Evolutionary conservation across 2,888 invertebrate genomes (phyloP).

Genomic region (Troglohyphantes excavatus): DNA sequence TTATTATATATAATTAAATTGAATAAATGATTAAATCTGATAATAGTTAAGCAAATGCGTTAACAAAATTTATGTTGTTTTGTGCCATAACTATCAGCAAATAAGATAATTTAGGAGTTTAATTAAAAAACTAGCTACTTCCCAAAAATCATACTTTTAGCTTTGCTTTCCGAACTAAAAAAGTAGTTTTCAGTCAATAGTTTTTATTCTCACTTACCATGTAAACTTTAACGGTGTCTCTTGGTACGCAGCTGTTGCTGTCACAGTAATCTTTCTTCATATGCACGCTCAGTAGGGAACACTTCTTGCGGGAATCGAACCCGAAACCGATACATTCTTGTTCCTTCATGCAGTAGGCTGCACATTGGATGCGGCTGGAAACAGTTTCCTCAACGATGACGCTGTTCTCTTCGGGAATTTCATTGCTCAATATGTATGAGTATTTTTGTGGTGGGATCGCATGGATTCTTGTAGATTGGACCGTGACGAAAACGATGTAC

Average conservation of each 20-base stretch:
- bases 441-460: not conserved
- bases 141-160: no score
- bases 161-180: no score
- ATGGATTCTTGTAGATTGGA: not conserved
- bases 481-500: not conserved
- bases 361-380: constrained; percentile 37
- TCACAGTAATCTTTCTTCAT: constrained; percentile 11
- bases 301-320: not conserved
- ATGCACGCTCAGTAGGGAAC: not conserved
- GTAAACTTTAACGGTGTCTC: constrained; percentile 7
- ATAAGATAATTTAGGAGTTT: no score
- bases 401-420: not conserved
- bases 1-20: no score
- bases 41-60: no score
- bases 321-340: constrained; percentile 17
- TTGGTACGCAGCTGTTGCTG: not conserved
- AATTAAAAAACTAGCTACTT: no score
- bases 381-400: not conserved
- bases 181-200: no score
- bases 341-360: constrained; percentile 17
- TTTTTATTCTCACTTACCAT: no score
- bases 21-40: no score
- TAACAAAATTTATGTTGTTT: no score
- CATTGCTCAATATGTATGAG: not conserved
- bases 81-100: no score